Conservation (phyloP, 2,113 vertebrate genomes). For the Notothenia coriiceps region DNA sequence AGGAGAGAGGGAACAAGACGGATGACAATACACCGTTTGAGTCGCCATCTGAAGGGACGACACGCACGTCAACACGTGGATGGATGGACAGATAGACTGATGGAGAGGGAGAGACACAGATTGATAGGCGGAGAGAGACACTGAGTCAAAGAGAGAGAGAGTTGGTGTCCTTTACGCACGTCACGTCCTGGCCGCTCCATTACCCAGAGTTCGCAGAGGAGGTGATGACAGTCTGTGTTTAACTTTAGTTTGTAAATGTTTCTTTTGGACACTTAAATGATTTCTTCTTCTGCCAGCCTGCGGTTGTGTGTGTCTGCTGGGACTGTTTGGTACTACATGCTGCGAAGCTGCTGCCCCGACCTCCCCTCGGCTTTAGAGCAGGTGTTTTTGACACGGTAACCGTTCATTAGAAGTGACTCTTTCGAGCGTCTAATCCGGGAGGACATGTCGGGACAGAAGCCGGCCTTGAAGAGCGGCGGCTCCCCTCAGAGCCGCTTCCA, state of each 20-base stretch:
- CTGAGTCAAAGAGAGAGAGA: constrained; percentile 2
- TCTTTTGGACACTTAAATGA: not conserved
- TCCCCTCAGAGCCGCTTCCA: constrained; percentile 92
- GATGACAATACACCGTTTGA: constrained; percentile 59
- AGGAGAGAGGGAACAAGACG: constrained; percentile 22
- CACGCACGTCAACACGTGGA: constrained; percentile 20
- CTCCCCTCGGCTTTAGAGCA: constrained; percentile 3
- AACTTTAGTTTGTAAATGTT: not conserved
- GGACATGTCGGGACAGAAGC: constrained; percentile 78
- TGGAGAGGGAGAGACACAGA: not conserved
- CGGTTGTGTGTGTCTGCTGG: not conserved
- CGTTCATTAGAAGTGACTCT: not conserved
- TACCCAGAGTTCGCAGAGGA: not conserved
- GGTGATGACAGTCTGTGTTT: not conserved
- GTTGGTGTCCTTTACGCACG: constrained; percentile 43
- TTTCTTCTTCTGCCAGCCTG: not conserved
- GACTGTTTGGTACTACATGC: constrained; percentile 25
- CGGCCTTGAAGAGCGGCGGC: constrained; percentile 74
- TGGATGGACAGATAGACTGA: constrained; percentile 11
- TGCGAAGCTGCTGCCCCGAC: constrained; percentile 3
- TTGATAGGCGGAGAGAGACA: not conserved
- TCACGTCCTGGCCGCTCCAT: constrained; percentile 37
- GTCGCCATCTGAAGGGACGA: constrained; percentile 34
- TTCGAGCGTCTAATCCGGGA: not conserved
- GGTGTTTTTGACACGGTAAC: constrained; percentile 22